Base-by-base conservation (phyloP, 2,888 invertebrate species). In the Onchidella celtica region DNA sequence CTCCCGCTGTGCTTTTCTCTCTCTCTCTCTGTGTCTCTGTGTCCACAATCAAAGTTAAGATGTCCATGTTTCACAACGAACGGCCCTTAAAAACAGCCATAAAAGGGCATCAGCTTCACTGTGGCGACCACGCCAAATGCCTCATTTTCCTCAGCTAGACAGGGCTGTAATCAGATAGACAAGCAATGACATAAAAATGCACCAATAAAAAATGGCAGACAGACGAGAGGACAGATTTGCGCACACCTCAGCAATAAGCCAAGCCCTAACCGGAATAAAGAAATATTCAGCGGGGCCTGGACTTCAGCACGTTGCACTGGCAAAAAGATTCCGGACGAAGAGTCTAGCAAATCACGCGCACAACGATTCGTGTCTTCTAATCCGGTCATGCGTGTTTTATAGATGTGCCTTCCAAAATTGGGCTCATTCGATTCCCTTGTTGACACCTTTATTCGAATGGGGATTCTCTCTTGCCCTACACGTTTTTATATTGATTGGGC, bases 311-410 rank as follows among this genome's bases (percentile, higher is more conserved):
- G n/a, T n/a, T n/a, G n/a, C n/a, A n/a, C n/a, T 17, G 47, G 17
- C 6, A 47, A 47, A 47, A 47, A 47, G 17, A 47, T 11, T 70
- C 57, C 70, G 47, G 70, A 29, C 70, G 55, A 55, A 27, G 32
- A 47, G 70, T 32, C 3, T 21, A 29, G 55, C 32, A 70, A n/a
- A 70, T 70, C 70, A 55, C 14, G 29, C 70, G 57, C 9, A 47
- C 32, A 55, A 70, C 55, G 55, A 70, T 47, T 47, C 70, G 70
- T 32, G 70, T 57, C 55, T 70, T 32, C 27, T 2, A 17, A 55
- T 57, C 70, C 57, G 70, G 55, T 57, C 70, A 70, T 47, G 70
- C 70, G 29, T 55, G n/a, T 29, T 70, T 70, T 70, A 70, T 55
- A 32, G 57, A 70, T 57, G 70, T n/a, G 47, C 47, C 55, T 70